Evolutionary conservation across 2,888 invertebrate genomes (phyloP), one percentile per base, ranked within the genome.

Genomic region (Miltochrista miniata): DNA sequence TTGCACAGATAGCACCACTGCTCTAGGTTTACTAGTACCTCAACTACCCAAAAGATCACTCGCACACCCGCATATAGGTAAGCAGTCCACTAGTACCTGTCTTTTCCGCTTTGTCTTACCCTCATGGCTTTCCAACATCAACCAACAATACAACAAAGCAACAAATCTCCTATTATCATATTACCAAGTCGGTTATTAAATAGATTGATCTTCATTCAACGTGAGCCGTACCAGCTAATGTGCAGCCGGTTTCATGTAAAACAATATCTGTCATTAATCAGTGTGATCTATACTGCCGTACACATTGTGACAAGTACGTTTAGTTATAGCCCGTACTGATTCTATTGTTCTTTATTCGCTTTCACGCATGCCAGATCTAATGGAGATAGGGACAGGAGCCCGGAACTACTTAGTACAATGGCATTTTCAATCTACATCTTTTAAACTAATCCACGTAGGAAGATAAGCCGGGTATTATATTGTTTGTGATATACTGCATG

Each of bases 261-360:
- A 30, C 45, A 38, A 50, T 41, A 36, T 51, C 51, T 47, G 31
- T 12, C 31, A 62, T 63, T 46, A 41, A 66, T 66, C 63, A 63
- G 37, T 9, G 37, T 56, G 58, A 63, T 62, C 47, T 48, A 54
- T 49, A 57, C 45, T 34, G 54, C 46, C 46, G 50, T 48, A 49
- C 50, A 44, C 45, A 38, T 38, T 54, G 53, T 47, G 54, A 61
- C 53, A 49, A 52, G 54, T 62, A 47, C 56, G 48, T 56, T 59
- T 56, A 56, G 55, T 59, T 54, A 54, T 35, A 56, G 56, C 39
- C 50, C 45, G 49, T 51, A 41, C 51, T 31, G 44, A 45, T 66
- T 45, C 61, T 54, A 75, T 74, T 73, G 75, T 76, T 71, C 68
- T 65, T 42, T 48, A 51, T 56, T 58, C 52, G 61, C 76, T 76